Percentiles rank a stretch among this genome's conserved stretches.
These are phyloP conservation scores for Acanthosepion esculentum DNA, from an alignment of 2,888 invertebrate species.

Conservation along the genomic window DNA sequence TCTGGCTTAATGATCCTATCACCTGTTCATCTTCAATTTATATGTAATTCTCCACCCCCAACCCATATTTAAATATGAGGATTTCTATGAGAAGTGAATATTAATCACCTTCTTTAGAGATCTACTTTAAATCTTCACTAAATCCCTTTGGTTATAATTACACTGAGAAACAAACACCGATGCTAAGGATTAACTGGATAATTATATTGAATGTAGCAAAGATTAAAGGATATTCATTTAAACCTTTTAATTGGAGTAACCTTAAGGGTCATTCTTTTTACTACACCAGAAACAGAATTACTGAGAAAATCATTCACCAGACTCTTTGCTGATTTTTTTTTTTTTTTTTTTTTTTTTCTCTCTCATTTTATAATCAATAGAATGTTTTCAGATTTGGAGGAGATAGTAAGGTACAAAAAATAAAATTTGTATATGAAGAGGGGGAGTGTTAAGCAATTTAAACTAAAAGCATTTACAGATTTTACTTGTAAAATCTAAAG, in stretches of 20 bases:
- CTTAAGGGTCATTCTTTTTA: background rate
- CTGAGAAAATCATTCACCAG: background rate
- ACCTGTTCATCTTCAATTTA: background rate
- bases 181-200: background rate
- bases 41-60: background rate
- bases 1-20: background rate
- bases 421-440: background rate
- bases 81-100: background rate
- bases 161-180: background rate
- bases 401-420: background rate
- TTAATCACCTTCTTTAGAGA: background rate
- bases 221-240: background rate
- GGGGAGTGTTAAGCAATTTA: background rate
- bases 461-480: too few species aligned
- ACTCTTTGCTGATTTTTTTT: background rate
- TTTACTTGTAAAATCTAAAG: too few species aligned
- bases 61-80: background rate
- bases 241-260: background rate
- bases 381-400: background rate
- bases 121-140: background rate
- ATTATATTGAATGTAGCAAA: background rate
- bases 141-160: background rate
- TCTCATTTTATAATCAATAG: background rate
- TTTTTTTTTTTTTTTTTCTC: background rate
- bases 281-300: background rate